Percentiles rank a stretch among this genome's conserved stretches.
phyloP scores from a whole-genome alignment of 2,888 invertebrate species.

The Cabera pusaria region DNA sequence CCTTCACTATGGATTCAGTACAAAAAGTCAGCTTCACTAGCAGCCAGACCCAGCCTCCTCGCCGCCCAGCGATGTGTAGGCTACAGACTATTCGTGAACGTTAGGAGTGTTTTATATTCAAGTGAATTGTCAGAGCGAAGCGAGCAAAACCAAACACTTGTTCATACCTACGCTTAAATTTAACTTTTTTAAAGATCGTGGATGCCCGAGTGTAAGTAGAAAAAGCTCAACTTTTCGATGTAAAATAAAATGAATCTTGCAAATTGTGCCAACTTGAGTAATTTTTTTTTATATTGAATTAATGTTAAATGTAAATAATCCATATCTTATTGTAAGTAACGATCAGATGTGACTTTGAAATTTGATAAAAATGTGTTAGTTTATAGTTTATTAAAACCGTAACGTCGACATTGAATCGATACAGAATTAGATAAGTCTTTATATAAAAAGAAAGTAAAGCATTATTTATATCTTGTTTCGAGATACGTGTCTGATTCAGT shows the following conservation, averaged over 20 bases:
- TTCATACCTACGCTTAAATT: too few relatives aligned
- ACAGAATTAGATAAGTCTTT: too few relatives aligned
- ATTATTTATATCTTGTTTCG: conserved; percentile 2
- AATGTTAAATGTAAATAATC: conserved; percentile 28
- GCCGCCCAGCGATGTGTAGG: conserved; percentile 75
- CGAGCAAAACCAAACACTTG: conserved; percentile 4
- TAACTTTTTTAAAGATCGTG: too few relatives aligned
- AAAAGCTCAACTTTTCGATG: neutral
- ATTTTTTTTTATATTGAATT: too few relatives aligned
- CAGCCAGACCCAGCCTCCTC: conserved; percentile 70
- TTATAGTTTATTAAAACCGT: too few relatives aligned
- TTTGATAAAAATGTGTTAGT: neutral
- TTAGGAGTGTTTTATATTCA: conserved; percentile 9
- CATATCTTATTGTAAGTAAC: conserved; percentile 30
- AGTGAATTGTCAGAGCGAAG: conserved; percentile 21
- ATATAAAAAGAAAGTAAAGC: too few relatives aligned
- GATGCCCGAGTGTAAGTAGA: too few relatives aligned
- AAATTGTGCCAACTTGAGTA: conserved; percentile 16
- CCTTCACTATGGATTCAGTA: conserved; percentile 85
- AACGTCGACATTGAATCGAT: too few relatives aligned
- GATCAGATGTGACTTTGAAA: conserved; percentile 16
- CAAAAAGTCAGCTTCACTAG: conserved; percentile 78
- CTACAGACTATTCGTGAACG: conserved; percentile 26
- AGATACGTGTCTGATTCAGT: conserved; percentile 19
- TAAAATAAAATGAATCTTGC: neutral